Percentiles rank a stretch among this genome's conserved stretches.
phyloP scores from a whole-genome alignment of 30 jellyfish, hydroid and myxozoan species.

The Aurelia coerulea region DNA sequence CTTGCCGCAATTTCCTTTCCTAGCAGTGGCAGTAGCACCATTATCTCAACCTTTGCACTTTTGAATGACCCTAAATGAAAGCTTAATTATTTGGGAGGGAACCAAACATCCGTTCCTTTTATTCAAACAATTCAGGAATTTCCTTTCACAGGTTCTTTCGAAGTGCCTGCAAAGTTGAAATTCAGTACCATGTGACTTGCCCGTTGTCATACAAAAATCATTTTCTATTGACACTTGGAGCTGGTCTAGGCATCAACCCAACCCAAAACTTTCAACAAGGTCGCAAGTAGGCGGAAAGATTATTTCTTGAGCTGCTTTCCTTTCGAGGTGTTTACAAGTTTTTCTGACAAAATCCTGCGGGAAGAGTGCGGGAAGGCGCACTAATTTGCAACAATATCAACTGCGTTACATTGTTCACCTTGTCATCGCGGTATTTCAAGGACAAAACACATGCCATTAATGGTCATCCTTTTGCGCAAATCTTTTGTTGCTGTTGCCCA shows the following conservation, averaged over 20 bases:
- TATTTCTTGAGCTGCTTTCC: slow-evolving; percentile 47
- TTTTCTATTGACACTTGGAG: slow-evolving; percentile 30
- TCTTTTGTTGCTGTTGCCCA: no score
- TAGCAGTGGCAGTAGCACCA: no score
- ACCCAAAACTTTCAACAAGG: slow-evolving; percentile 62
- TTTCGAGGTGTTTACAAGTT: slow-evolving; percentile 59
- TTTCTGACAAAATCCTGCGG: slow-evolving; percentile 34
- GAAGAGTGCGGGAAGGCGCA: slow-evolving; percentile 15
- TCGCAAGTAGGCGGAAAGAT: slow-evolving; percentile 68
- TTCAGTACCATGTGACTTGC: slow-evolving; percentile 7
- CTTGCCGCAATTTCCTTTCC: no score
- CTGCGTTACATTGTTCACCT: no score
- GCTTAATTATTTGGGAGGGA: slow-evolving; percentile 41
- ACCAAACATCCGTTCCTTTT: slow-evolving; percentile 47
- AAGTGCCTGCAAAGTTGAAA: slow-evolving; percentile 5
- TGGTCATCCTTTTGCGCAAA: no score
- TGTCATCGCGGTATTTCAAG: slow-evolving; percentile 4
- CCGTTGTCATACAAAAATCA: slow-evolving; percentile 32
- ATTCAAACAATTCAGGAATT: slow-evolving; percentile 15
- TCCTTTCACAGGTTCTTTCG: slow-evolving; percentile 21
- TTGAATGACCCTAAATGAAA: no score
- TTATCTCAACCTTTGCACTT: no score
- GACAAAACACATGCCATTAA: background rate
- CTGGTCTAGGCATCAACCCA: slow-evolving; percentile 24
- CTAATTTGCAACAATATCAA: background rate